A percentile compares a stretch with the other conserved stretches of the same genome.
Evolutionary conservation across 1,140 invertebrate genomes (phyloP).

Genomic region (Trichonephila inaurata): DNA sequence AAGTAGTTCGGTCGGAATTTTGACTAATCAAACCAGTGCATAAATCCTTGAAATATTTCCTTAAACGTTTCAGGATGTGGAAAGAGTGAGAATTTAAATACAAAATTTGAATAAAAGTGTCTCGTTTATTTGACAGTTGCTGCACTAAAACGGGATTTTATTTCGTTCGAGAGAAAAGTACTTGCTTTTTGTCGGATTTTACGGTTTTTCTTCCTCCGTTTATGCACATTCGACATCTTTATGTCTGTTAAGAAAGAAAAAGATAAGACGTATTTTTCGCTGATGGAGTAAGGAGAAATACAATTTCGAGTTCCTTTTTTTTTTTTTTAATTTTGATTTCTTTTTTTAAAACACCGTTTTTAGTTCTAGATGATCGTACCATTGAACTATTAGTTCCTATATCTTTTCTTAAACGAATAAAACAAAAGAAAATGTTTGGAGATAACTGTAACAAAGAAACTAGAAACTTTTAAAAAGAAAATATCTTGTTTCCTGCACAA

Average conservation of each 20-base stretch:
- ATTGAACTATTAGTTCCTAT: background rate
- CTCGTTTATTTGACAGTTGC: background rate
- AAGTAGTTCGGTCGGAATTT: too few relatives aligned
- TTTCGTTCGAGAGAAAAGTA: background rate
- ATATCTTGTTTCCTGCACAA: background rate
- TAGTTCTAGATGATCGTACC: background rate
- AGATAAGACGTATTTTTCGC: conserved; percentile 34
- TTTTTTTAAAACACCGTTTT: background rate
- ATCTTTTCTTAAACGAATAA: background rate
- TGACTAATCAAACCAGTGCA: background rate
- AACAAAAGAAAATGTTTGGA: background rate
- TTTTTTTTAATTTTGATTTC: background rate
- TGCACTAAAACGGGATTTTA: background rate
- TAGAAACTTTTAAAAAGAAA: background rate
- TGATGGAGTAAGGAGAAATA: conserved; percentile 11
- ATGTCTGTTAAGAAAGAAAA: background rate
- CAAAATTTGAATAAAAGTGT: background rate
- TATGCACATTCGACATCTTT: conserved; percentile 9
- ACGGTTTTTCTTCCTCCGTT: background rate
- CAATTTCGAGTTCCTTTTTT: background rate
- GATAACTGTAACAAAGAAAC: background rate
- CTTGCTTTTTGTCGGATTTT: conserved; percentile 4
- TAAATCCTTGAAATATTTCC: background rate
- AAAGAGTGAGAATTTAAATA: background rate
- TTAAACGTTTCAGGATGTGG: background rate